Evolutionary conservation across 2,797 vertebrate genomes (phyloP).

Genomic region (Dendrocincla fuliginosa): DNA sequence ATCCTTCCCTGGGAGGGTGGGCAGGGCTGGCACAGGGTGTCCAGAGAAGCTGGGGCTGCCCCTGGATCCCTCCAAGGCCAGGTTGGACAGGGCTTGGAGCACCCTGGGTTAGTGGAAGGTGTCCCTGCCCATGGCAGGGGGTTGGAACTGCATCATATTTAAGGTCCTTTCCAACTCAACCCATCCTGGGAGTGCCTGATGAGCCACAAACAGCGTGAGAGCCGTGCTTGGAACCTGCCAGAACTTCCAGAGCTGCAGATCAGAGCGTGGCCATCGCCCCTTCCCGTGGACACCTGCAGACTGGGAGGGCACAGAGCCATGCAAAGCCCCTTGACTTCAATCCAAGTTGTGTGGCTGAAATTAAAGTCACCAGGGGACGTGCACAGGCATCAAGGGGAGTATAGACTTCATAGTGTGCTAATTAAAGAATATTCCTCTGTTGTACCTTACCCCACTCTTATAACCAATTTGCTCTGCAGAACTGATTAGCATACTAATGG

Average conservation of each 20-base stretch:
- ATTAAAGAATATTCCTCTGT: conserved; percentile 54
- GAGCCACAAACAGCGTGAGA: neutral
- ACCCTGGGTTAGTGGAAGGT: neutral
- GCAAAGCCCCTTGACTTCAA: neutral
- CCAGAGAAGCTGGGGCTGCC: neutral
- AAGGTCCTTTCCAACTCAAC: neutral
- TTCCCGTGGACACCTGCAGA: neutral
- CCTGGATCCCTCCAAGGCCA: neutral
- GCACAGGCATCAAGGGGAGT: neutral
- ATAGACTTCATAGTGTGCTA: conserved; percentile 36
- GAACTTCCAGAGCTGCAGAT: neutral
- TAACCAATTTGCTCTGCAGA: conserved; percentile 57
- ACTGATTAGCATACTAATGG: conserved; percentile 72
- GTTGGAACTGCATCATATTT: no score
- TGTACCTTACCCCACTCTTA: conserved; percentile 48
- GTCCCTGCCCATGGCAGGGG: neutral
- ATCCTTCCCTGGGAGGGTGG: neutral
- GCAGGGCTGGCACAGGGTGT: neutral
- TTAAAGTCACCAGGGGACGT: conserved; percentile 3
- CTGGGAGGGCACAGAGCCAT: neutral
- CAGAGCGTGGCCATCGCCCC: neutral
- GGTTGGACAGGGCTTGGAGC: neutral
- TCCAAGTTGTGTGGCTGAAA: neutral
- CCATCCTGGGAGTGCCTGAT: neutral
- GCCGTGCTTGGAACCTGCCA: neutral